Base-by-base conservation (phyloP, 2,113 vertebrate species). In the Leucoraja erinaceus region DNA sequence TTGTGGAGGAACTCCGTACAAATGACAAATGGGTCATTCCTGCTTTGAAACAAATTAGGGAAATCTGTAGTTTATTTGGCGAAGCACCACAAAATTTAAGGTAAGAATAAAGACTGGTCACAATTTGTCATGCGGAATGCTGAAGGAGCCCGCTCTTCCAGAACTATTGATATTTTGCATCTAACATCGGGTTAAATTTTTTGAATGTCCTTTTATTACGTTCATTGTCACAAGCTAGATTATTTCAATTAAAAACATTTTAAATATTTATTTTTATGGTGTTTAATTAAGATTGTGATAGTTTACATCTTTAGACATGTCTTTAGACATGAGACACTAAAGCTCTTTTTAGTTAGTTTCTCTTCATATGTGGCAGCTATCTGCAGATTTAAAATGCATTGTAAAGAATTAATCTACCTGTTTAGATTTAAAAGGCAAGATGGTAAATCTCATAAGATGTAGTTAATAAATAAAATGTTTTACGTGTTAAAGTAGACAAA, bases 1-100 rank as follows among this genome's bases (percentile, higher is more conserved):
- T 99, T 96, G 99, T 99, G 96, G 99, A 99, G 96, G 99, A 99
- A 94, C 96, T 99, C 94, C 98, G 99, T 95, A 99, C 98, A 94
- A 99, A 99, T 95, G 99, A 99, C 95, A 99, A 99, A 95, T 99
- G 99, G 99, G 99, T 99, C 94, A 99, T 99, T 94, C 99, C 99
- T 94, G 99, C 99, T 94, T 95, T 99, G 95, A 99, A 99, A 95
- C 99, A 99, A 95, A 99, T 99, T 94, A 97, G 98, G 96, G 99
- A 99, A 97, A 99, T 99, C 94, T 99, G 99, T 96, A 99, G 98
- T 96, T 97, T 99, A 94, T 99, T 99, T 96, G 98, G 98, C 94
- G 99, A 99, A 97, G 98, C 99, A 77, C 99, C 99, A 93, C 99
- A 99, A 94, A 99, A 99, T 94, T 97, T 99, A 93, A 99, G 98